Percentiles rank a stretch among this genome's conserved stretches.
These are phyloP conservation scores for Orthosia incerta DNA, from an alignment of 2,888 invertebrate species.

Conservation along the genomic window DNA sequence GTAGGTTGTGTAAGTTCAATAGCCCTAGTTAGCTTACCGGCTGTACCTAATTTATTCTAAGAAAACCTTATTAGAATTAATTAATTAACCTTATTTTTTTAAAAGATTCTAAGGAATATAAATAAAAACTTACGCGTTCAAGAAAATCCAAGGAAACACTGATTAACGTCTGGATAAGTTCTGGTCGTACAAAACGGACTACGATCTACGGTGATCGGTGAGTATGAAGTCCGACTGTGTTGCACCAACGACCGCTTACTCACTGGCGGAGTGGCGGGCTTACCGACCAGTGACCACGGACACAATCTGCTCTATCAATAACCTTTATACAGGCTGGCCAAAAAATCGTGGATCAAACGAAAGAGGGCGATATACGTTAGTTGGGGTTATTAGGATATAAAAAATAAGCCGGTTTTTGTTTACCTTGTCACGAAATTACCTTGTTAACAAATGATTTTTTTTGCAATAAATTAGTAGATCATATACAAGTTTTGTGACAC, in stretches of 20 bases:
- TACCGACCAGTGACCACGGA: neutral
- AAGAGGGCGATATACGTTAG: too few relatives aligned
- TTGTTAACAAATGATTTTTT: too few relatives aligned
- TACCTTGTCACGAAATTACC: too few relatives aligned
- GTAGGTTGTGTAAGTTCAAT: neutral
- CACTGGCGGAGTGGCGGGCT: constrained; percentile 23
- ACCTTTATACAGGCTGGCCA: neutral
- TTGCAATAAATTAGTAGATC: too few relatives aligned
- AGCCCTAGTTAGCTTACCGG: neutral
- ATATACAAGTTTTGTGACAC: too few relatives aligned
- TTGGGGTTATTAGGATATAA: neutral
- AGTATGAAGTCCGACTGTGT: constrained; percentile 17
- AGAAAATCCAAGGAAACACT: constrained; percentile 16
- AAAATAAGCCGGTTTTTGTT: neutral
- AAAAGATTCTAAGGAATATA: too few relatives aligned
- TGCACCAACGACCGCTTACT: constrained; percentile 6
- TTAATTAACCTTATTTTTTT: too few relatives aligned
- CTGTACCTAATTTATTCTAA: neutral
- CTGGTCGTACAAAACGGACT: neutral
- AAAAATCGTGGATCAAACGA: too few relatives aligned
- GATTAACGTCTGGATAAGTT: neutral
- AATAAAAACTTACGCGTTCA: constrained; percentile 33
- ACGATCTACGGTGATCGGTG: neutral
- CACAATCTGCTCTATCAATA: constrained; percentile 1
- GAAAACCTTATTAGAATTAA: neutral